Conservation (phyloP, 2,113 vertebrate species). For the Solea solea region DNA sequence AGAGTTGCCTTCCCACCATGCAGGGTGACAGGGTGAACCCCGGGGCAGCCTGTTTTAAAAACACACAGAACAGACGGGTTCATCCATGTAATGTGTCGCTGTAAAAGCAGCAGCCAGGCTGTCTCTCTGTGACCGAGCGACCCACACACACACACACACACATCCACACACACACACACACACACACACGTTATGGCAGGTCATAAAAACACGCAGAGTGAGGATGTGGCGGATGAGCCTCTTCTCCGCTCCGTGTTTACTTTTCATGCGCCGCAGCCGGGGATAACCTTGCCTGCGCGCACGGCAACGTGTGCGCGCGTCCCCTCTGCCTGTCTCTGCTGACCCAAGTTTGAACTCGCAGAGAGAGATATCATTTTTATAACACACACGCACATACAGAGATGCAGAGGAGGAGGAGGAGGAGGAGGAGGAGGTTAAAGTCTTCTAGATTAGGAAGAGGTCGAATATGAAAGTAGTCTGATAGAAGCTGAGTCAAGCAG, state of each 20-base stretch:
- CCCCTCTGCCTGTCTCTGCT: conserved; percentile 57
- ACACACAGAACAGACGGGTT: conserved; percentile 45
- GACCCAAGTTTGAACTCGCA: conserved; percentile 88
- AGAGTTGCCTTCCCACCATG: conserved; percentile 20
- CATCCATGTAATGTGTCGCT: conserved; percentile 53
- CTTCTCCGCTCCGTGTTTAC: conserved; percentile 69
- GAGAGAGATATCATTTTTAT: conserved; percentile 77
- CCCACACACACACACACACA: not conserved
- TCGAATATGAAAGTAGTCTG: not conserved
- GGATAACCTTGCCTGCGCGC: conserved; percentile 73
- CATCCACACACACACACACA: not conserved
- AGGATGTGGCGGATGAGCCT: conserved; percentile 52
- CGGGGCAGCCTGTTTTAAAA: conserved; percentile 53
- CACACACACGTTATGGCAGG: conserved; percentile 55
- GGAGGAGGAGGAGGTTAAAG: conserved; percentile 64
- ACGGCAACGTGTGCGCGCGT: not conserved
- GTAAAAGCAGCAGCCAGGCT: conserved; percentile 71
- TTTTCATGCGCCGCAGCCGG: conserved; percentile 65
- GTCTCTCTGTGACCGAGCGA: conserved; percentile 52
- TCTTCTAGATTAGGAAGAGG: conserved; percentile 41
- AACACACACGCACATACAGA: conserved; percentile 26
- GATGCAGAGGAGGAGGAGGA: conserved; percentile 6
- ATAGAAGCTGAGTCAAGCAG: not conserved
- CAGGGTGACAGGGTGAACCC: conserved; percentile 58
- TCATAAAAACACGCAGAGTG: conserved; percentile 62